Conservation (phyloP, 2,797 vertebrate species). For the Esox masquinongy region DNA sequence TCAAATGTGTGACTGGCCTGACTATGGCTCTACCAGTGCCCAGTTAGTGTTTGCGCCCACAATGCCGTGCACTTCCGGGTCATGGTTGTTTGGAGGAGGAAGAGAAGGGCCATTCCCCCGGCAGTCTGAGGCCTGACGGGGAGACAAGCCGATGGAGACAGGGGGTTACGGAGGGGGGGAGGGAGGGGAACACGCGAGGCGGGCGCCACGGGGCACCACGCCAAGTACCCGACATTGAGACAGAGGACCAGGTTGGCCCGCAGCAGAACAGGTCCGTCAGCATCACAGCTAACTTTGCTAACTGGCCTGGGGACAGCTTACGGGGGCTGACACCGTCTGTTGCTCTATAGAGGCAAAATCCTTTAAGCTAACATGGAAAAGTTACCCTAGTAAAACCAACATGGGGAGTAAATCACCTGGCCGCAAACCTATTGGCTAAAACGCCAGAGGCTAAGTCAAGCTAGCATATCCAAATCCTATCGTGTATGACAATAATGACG, state of each 20-base stretch:
- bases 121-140: slow-evolving; percentile 91
- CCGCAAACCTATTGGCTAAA: background rate
- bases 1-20: background rate
- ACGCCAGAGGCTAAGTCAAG: background rate
- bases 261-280: slow-evolving; percentile 46
- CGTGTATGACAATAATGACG: background rate
- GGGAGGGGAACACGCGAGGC: slow-evolving; percentile 66
- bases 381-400: background rate
- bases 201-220: slow-evolving; percentile 55
- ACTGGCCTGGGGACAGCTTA: background rate
- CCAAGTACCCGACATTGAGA: slow-evolving; percentile 57
- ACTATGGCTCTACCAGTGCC: slow-evolving; percentile 57
- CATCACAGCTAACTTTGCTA: slow-evolving; percentile 20
- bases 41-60: slow-evolving; percentile 83
- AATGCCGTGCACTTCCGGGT: slow-evolving; percentile 83
- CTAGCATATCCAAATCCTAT: background rate
- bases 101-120: slow-evolving; percentile 53
- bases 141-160: slow-evolving; percentile 90
- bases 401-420: background rate
- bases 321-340: background rate
- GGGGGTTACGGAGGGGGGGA: slow-evolving; percentile 65
- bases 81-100: slow-evolving; percentile 54
- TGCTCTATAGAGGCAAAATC: background rate
- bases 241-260: slow-evolving; percentile 53
- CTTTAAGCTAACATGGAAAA: too few relatives aligned